Evolutionary conservation across 1,140 invertebrate genomes (phyloP), one percentile per base, ranked within the genome.

Genomic region (Bombus huntii): DNA sequence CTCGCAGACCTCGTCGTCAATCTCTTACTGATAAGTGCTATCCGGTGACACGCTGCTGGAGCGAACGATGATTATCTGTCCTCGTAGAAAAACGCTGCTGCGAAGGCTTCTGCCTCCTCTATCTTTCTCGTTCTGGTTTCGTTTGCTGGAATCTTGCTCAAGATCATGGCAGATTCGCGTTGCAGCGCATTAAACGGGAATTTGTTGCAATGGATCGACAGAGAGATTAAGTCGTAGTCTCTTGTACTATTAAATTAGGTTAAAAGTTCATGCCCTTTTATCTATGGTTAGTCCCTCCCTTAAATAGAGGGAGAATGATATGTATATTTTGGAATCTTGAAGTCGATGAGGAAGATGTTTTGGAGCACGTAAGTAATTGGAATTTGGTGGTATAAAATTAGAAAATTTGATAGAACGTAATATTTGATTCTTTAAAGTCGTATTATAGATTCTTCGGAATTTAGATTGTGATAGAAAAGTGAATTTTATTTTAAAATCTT

Each of bases 21-120:
- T 80, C 83, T 85, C 65, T 62, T 37, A 70, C 76, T 80, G 83
- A 85, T 85, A 85, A 85, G 77, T 70, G 39, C 68, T 80, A 85
- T 85, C 83, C 83, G 83, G 77, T 59, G 83, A 80, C 76, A 80
- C 75, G 39, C 42, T 66, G 25, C 62, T 57, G 42, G 31, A n/a
- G 53, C 83, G 57, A 65, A 15, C 77, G 83, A 72, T 83, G 13
- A 53, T 83, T 83, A 83, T 83, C 81, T 82, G 66, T 57, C 18
- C 42, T 65, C 77, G 68, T 59, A 57, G 77, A 77, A 83, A 79
- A 80, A 72, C 53, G n/a, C 65, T 15, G 42, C 82, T 42, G 66
- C 83, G 39, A 47, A 53, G 25, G 18, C 39, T 65, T n/a, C 28
- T 22, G n/a, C 76, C 53, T 73, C 42, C 68, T 62, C 44, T 15